Evolutionary conservation across 2,888 invertebrate species (phyloP), one percentile per base, ranked within the genome.

Genomic region (Agrochola litura): DNA sequence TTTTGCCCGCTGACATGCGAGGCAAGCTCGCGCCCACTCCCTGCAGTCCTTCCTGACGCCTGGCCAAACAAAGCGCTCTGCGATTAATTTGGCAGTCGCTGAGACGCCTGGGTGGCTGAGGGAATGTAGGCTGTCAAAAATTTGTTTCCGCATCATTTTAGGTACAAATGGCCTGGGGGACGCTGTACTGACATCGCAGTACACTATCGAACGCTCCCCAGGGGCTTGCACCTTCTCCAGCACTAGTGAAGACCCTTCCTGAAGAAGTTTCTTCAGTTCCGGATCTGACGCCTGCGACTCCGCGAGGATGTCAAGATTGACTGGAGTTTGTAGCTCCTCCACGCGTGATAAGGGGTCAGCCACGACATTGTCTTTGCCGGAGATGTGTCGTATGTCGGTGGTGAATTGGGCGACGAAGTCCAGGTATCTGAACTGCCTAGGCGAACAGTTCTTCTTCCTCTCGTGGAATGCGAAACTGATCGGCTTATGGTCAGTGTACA

Each of bases 401-500:
- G 19, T 52, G 1, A 19, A 52, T 19, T 52, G 19, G 0, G 49
- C 16, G 16, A 49, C 16, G 1, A 6, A 49, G 49, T 49, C 49
- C 0, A 49, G 16, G 6, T 49, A 49, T 5, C 49, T 12, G 16
- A 16, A 49, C 16, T 16, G 16, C 49, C 49, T 0, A 16, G 49
- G 49, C 16, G 6, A 52, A 19, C 52, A 52, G 52, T 52, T 52
- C 1, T 1, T 52, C 19, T 19, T 52, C 19, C 19, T 19, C 49
- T 52, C 19, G 6, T 52, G 19, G 6, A 52, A 52, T 52, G 16
- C 6, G 6, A 52, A 52, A 52, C 52, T 19, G 52, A 19, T 52
- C 19, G 52, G 52, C 52, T 87, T 19, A 6, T 19, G 52, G 52
- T 19, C 52, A 6, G 52, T 19, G 6, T 19, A 52, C 52, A 52